phyloP scores from a whole-genome alignment of 2,797 vertebrate genomes.

The Babyrousa celebensis region DNA sequence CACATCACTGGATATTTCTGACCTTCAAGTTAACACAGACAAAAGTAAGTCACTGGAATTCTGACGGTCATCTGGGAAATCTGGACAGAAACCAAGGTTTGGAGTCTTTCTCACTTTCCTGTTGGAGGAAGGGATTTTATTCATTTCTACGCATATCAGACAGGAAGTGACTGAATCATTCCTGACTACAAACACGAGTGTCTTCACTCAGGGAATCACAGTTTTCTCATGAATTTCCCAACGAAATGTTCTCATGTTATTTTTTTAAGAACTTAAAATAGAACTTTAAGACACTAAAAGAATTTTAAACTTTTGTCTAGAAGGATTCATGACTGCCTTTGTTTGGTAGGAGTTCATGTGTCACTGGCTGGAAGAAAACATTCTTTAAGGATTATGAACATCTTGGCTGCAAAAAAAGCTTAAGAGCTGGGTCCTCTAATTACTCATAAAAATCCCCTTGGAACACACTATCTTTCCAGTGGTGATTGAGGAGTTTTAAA shows the following conservation, averaged over 20 bases:
- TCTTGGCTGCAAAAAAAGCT: slow-evolving; percentile 83
- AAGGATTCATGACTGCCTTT: slow-evolving; percentile 69
- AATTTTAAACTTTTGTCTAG: slow-evolving; percentile 76
- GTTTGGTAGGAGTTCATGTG: slow-evolving; percentile 47
- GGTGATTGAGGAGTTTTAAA: slow-evolving; percentile 62
- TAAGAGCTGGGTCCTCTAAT: slow-evolving; percentile 70
- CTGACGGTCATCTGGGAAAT: neutral
- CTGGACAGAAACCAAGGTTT: neutral
- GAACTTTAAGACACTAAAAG: neutral
- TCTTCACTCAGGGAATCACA: neutral
- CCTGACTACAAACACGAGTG: neutral
- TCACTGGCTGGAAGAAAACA: slow-evolving; percentile 66
- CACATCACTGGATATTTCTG: neutral
- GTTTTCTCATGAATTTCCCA: slow-evolving; percentile 68
- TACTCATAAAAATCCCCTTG: slow-evolving; percentile 76
- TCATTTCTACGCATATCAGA: slow-evolving; percentile 22
- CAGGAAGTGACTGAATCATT: slow-evolving; percentile 8
- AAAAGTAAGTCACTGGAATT: neutral
- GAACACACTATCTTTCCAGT: slow-evolving; percentile 10
- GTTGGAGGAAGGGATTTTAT: neutral
- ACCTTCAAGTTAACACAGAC: neutral
- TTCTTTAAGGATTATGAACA: slow-evolving; percentile 79
- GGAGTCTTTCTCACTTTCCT: slow-evolving; percentile 38
- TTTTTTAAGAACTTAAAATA: neutral
- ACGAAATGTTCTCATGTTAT: slow-evolving; percentile 64